Conservation (phyloP, 2,113 vertebrate genomes). For the Aegotheles bennettii region DNA sequence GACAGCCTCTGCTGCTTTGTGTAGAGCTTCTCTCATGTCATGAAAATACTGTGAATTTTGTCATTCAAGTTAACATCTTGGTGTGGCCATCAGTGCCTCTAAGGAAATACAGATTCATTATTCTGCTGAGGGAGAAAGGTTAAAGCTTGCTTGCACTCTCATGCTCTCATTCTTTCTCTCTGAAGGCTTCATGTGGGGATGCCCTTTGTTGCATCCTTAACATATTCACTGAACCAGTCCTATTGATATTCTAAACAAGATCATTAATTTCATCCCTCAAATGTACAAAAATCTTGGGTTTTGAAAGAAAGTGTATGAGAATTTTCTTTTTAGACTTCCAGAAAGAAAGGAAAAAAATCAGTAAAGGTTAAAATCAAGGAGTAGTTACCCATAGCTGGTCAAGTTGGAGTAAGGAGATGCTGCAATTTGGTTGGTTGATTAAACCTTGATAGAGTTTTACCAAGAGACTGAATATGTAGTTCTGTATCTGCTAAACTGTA, state of each 20-base stretch:
- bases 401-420: not conserved
- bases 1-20: not conserved
- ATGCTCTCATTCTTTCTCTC: conserved; percentile 8
- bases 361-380: not conserved
- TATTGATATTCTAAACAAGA: conserved; percentile 23
- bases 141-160: conserved; percentile 11
- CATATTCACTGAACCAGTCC: conserved; percentile 17
- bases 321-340: not conserved
- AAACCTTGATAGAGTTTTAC: not conserved
- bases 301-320: not conserved
- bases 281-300: not conserved
- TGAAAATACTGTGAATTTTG: not conserved
- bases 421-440: not conserved
- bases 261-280: not conserved
- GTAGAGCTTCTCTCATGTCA: not conserved
- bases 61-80: not conserved
- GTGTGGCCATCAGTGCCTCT: not conserved
- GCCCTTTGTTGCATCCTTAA: conserved; percentile 9
- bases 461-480: not conserved
- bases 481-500: not conserved
- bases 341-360: not conserved
- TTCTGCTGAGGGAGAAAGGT: conserved; percentile 3
- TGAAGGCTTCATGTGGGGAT: not conserved
- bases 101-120: conserved; percentile 1
- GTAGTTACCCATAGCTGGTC: not conserved